Percentiles rank a stretch among this genome's conserved stretches.
phyloP scores from a whole-genome alignment of 2,797 vertebrate genomes.

The Mareca penelope region DNA sequence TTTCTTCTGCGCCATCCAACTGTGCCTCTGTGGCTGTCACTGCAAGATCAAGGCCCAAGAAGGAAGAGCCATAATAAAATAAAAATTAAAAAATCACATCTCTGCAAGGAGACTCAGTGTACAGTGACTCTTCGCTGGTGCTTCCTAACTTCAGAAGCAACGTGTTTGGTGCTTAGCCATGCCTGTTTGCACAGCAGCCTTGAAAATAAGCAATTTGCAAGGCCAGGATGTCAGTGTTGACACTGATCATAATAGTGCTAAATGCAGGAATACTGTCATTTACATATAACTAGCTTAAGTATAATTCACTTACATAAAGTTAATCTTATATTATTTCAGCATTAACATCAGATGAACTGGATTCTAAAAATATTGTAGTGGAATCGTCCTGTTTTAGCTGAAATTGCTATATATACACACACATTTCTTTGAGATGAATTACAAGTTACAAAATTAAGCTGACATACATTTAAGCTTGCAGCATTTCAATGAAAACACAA shows the following conservation, averaged over 20 bases:
- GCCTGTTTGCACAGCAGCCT: not conserved
- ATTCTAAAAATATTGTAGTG: constrained; percentile 1
- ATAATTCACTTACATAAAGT: not conserved
- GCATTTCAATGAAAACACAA: not conserved
- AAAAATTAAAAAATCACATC: not conserved
- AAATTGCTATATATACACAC: not conserved
- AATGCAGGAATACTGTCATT: not conserved
- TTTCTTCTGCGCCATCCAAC: not conserved
- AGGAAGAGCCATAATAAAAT: not conserved
- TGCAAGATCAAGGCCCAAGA: not conserved
- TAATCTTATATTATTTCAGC: not conserved
- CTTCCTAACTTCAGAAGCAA: not conserved
- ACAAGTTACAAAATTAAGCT: not conserved
- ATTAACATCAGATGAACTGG: not conserved
- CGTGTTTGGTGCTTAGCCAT: not conserved
- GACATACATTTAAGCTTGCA: not conserved
- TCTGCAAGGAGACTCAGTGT: not conserved
- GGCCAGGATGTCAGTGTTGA: not conserved
- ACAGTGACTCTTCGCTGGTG: not conserved
- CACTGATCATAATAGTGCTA: not conserved
- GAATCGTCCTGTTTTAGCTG: not conserved
- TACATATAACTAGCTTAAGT: not conserved
- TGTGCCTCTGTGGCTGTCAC: not conserved
- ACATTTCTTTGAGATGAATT: not conserved
- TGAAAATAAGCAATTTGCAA: not conserved